Evolutionary conservation across 2,888 invertebrate genomes (phyloP).

Genomic region (Acanthococcus lagerstroemiae): DNA sequence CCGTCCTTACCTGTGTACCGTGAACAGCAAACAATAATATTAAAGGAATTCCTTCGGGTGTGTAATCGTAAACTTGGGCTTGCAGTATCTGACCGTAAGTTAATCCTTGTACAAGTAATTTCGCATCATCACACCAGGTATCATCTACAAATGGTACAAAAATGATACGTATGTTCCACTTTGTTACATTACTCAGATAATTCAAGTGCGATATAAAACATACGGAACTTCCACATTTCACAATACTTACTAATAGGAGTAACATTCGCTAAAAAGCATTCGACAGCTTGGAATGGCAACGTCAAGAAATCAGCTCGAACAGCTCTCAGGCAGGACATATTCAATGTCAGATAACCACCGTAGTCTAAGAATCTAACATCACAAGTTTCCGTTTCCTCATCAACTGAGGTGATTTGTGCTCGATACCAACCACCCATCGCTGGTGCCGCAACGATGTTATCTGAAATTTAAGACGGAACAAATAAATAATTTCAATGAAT

Average conservation of each 20-base stretch:
- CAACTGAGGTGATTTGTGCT: conserved; percentile 63
- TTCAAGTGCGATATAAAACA: background rate
- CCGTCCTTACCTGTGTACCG: conserved; percentile 13
- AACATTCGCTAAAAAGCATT: conserved; percentile 85
- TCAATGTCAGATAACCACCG: conserved; percentile 79
- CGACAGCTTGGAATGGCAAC: conserved; percentile 94
- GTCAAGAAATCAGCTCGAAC: conserved; percentile 88
- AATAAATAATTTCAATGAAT: too few relatives aligned
- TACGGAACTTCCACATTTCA: background rate
- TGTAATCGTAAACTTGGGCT: conserved; percentile 56
- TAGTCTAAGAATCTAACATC: conserved; percentile 87
- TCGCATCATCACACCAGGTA: conserved; percentile 69
- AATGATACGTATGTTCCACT: too few relatives aligned
- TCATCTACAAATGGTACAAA: too few relatives aligned
- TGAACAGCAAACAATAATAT: conserved; percentile 23
- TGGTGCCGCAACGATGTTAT: conserved; percentile 80
- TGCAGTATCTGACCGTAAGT: conserved; percentile 74
- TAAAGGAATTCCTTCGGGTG: conserved; percentile 19
- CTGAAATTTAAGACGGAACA: too few relatives aligned
- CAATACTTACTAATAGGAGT: conserved; percentile 57
- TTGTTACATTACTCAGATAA: too few relatives aligned
- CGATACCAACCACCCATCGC: conserved; percentile 81
- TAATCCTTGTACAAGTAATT: conserved; percentile 63
- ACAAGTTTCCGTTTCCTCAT: conserved; percentile 59
- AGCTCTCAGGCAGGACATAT: conserved; percentile 70